Conservation (phyloP, 2,888 invertebrate species). For the Patella ulyssiponensis region DNA sequence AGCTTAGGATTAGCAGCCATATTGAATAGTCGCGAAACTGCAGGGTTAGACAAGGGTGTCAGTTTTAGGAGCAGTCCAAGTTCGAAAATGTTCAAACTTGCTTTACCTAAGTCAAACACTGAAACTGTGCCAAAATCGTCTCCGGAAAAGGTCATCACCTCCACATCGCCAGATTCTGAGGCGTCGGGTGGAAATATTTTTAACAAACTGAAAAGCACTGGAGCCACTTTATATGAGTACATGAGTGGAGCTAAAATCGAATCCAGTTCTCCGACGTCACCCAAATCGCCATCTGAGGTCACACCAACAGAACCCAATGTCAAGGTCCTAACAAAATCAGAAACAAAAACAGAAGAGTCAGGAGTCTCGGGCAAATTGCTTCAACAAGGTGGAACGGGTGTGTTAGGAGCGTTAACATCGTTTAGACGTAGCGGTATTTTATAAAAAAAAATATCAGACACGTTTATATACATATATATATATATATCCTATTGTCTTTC, state of each 20-base stretch:
- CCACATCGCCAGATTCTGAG: constrained; percentile 27
- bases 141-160: constrained; percentile 4
- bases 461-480: neutral
- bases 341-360: constrained; percentile 3
- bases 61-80: constrained; percentile 19
- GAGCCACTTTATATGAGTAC: constrained; percentile 50
- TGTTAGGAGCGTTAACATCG: constrained; percentile 57
- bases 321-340: neutral
- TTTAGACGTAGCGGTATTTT: constrained; percentile 54
- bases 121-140: neutral
- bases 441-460: constrained; percentile 26
- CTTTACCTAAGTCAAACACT: constrained; percentile 17
- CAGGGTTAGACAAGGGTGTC: constrained; percentile 22
- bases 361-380: constrained; percentile 6
- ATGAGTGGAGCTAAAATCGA: constrained; percentile 31
- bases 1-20: constrained; percentile 83
- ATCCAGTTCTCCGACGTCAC: neutral
- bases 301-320: constrained; percentile 7
- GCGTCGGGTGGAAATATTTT: constrained; percentile 44
- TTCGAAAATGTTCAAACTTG: constrained; percentile 16
- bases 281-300: neutral
- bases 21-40: constrained; percentile 83
- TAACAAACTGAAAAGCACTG: constrained; percentile 54
- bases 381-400: constrained; percentile 42
- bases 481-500: constrained; percentile 4